Evolutionary conservation across 2,888 invertebrate genomes (phyloP), one percentile per base, ranked within the genome.

Genomic region (Helicoverpa assulta): DNA sequence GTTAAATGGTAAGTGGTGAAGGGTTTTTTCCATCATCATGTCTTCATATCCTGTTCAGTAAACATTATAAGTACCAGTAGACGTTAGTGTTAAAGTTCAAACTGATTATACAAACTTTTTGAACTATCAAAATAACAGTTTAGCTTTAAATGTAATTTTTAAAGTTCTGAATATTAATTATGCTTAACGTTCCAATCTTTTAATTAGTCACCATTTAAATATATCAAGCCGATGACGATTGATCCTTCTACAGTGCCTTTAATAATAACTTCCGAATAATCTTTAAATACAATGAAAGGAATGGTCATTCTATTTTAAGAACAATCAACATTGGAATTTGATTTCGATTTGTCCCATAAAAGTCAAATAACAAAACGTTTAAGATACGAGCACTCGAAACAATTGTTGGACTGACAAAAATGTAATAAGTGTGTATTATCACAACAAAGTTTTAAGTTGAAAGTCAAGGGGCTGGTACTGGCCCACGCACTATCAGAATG

Each of bases 401-500:
- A 61, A 21, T 26, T 63, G 10, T 53, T 67, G 5, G 29, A 61
- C 12, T 18, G 33, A 18, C n/a, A 47, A 47, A 47, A n/a, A 47
- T 47, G 47, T 47, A 47, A 47, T 47, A 47, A 47, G 47, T n/a
- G 47, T 40, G 40, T 40, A 40, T 51, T 55, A 52, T 71, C 37
- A 51, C 8, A 47, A 10, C 54, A 43, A 57, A 71, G 54, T 61
- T 66, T 63, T 53, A 43, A 71, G 16, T 75, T 52, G 61, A 76
- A 76, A 56, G 54, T 62, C 57, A 71, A 59, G 66, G 56, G 54
- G 66, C 54, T 51, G 5, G 14, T 33, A 10, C 53, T 67, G 51
- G 26, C 51, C 64, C 43, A 43, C 19, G 21, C 51, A 55, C n/a
- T 66, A 65, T 78, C 69, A 50, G 37, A 7, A 55, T 40, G 21